Percentiles rank a stretch among this genome's conserved stretches.
Evolutionary conservation across 1,140 invertebrate species (phyloP).

Genomic region (Nomia melanderi): DNA sequence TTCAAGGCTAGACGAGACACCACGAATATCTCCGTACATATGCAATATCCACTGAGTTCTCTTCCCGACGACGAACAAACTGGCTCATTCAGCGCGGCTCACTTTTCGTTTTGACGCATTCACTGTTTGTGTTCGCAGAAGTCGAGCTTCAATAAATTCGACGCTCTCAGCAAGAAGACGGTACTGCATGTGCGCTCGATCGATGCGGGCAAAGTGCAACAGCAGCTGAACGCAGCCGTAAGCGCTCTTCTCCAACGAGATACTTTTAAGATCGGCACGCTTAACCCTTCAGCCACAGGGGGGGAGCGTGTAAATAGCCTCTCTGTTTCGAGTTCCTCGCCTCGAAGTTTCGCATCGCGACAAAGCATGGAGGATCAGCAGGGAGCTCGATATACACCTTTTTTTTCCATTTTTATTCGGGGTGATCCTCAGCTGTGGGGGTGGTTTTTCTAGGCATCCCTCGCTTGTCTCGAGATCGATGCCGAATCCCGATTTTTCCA

Average conservation of each 20-base stretch:
- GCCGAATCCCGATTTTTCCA: no score
- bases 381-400: no score
- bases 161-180: slow-evolving; percentile 86
- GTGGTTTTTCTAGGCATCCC: no score
- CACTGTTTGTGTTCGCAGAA: slow-evolving; percentile 82
- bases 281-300: slow-evolving; percentile 17
- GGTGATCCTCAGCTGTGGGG: no score
- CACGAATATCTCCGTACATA: not conserved
- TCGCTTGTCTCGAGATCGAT: no score
- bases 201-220: slow-evolving; percentile 85
- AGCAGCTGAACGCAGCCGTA: slow-evolving; percentile 86
- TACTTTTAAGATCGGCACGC: slow-evolving; percentile 25
- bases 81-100: not conserved
- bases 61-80: not conserved
- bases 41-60: not conserved
- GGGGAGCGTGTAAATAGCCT: slow-evolving; percentile 33
- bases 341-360: not conserved
- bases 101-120: slow-evolving; percentile 20
- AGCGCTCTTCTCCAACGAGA: slow-evolving; percentile 59
- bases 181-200: slow-evolving; percentile 85
- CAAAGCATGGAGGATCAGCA: not conserved
- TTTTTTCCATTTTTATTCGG: no score
- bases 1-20: slow-evolving; percentile 18
- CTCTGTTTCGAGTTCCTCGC: slow-evolving; percentile 9
- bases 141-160: slow-evolving; percentile 90